A percentile compares a stretch with the other conserved stretches of the same genome.
phyloP scores from a whole-genome alignment of 1,140 invertebrate species.

The Antheraea pernyi region DNA sequence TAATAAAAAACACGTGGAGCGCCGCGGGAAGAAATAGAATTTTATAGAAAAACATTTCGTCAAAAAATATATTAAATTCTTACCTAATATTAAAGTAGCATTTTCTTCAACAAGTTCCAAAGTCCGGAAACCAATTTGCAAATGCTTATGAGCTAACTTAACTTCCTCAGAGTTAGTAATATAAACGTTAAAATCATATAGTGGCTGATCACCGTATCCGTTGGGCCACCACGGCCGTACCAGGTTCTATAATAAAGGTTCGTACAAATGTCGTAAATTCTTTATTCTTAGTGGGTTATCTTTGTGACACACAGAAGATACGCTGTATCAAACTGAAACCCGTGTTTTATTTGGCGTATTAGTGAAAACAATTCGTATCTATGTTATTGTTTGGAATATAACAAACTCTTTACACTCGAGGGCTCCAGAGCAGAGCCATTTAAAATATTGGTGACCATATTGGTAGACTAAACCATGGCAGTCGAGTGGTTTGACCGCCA shows the following conservation, averaged over 20 bases:
- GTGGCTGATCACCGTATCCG: conserved; percentile 90
- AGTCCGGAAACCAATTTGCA: conserved; percentile 92
- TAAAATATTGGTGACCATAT: too few relatives aligned
- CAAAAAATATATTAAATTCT: not conserved
- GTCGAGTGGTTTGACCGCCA: too few relatives aligned
- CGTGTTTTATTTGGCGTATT: too few relatives aligned
- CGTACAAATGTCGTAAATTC: not conserved
- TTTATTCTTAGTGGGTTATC: not conserved
- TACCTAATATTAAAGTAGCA: conserved; percentile 69
- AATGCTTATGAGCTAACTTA: conserved; percentile 66
- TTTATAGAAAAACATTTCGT: too few relatives aligned
- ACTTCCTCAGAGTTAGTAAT: conserved; percentile 56
- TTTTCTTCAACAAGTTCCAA: conserved; percentile 87
- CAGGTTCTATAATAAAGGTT: conserved; percentile 47
- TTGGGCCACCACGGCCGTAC: conserved; percentile 94
- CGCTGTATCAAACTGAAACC: too few relatives aligned
- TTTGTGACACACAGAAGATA: not conserved
- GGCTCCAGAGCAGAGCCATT: too few relatives aligned
- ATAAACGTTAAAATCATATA: conserved; percentile 86
- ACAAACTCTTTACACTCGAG: too few relatives aligned
- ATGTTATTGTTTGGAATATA: too few relatives aligned
- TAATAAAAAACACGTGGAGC: too few relatives aligned
- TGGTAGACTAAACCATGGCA: too few relatives aligned
- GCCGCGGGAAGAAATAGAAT: too few relatives aligned
- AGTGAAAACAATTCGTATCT: too few relatives aligned